Base-by-base conservation (phyloP, 2,113 vertebrate genomes). In the Melozone crissalis region DNA sequence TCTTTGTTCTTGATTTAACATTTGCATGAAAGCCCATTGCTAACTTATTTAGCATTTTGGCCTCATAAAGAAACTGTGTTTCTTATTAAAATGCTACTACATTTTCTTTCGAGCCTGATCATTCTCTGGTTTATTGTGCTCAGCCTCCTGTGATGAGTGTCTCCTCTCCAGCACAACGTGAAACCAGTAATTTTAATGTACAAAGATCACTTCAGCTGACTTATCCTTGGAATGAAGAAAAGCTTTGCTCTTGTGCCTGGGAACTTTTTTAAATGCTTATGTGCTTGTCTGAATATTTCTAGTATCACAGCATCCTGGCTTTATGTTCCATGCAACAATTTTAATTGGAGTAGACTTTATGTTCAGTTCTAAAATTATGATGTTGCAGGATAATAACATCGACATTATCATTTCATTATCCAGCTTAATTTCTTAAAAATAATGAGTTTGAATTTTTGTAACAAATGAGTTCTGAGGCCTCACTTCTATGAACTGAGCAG, bases 201-300 rank as follows among this genome's bases (percentile, higher is more conserved):
- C 72, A 94, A 97, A 89, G 80, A 96, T 87, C 88, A 92, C 88
- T 95, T 95, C 17, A 7, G 90, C 52, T 92, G 74, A 96, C 84
- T 95, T 87, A 81, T 30, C 16, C 89, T 95, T 93, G 85, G 83
- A 95, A 96, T 74, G 62, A 67, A 92, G 88, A 88, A 96, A 94
- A 96, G 75, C 47, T 90, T 95, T 91, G 84, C 94, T 97, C 94
- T 89, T 85, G n/a, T 63, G 41, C 30, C 94, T 87, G 54, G 37
- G 22, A 94, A 91, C 66, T 86, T 92, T 93, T 85, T 86, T 7
- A 84, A 93, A 96, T 93, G 71, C 77, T 88, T 94, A 67, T 76
- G 31, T 73, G 52, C 69, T 90, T 91, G 94, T 97, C 84, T 93
- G 87, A 88, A 75, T 87, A 57, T 89, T 94, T 66, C 63, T 86